Conservation (phyloP, 2,888 invertebrate genomes). For the Acronicta psi region DNA sequence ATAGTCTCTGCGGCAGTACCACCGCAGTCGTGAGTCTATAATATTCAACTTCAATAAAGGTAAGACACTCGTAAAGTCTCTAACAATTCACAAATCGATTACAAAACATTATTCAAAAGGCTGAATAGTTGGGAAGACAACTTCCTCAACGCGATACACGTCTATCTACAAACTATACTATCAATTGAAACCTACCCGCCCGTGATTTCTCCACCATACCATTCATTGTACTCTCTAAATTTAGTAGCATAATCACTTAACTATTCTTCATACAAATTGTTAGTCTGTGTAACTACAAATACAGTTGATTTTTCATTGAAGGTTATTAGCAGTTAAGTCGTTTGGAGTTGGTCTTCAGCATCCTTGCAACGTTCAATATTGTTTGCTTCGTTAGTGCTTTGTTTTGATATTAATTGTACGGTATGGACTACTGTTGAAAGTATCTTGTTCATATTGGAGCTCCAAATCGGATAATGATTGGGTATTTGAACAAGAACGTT, state of each 20-base stretch:
- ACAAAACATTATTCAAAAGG: constrained; percentile 26
- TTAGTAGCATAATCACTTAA: constrained; percentile 58
- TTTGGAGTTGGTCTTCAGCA: constrained; percentile 41
- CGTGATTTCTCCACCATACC: constrained; percentile 71
- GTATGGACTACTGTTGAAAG: constrained; percentile 41
- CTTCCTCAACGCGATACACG: constrained; percentile 57
- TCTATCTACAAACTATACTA: constrained; percentile 75
- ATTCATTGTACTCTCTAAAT: constrained; percentile 44
- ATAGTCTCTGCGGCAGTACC: too few relatives aligned
- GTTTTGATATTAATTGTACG: constrained; percentile 55
- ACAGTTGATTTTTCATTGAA: constrained; percentile 50
- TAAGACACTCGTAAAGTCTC: background rate
- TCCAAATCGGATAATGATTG: constrained; percentile 40
- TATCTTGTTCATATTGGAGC: constrained; percentile 38
- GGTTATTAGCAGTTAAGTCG: constrained; percentile 37
- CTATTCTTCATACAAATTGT: constrained; percentile 39
- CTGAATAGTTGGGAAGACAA: constrained; percentile 27
- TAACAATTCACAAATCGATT: constrained; percentile 24
- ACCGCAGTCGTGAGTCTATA: background rate
- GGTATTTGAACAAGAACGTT: constrained; percentile 24
- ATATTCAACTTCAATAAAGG: background rate
- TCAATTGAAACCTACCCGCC: constrained; percentile 79
- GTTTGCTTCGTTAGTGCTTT: constrained; percentile 73
- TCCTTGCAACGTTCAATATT: constrained; percentile 65
- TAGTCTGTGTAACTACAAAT: constrained; percentile 20